These are phyloP conservation scores for Ephydatia muelleri DNA, from an alignment of 37 sponge, comb jelly and placozoan species.

Conservation along the genomic window DNA sequence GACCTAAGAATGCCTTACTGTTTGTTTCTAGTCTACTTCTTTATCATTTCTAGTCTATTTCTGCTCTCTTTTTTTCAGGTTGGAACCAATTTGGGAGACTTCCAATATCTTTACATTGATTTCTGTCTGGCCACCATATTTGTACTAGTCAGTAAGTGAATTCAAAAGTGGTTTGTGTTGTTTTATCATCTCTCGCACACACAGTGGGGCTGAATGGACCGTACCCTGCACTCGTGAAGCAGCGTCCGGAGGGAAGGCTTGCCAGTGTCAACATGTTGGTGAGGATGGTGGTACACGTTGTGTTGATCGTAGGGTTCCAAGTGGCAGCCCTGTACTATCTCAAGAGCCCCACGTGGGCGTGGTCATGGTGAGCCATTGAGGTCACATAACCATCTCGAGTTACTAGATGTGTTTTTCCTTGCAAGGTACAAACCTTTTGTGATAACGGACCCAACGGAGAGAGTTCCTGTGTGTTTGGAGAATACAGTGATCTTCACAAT, in stretches of 20 bases:
- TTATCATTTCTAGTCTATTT: too few species aligned
- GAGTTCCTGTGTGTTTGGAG: constrained; percentile 60
- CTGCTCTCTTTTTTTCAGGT: constrained; percentile 28
- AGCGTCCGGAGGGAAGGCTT: constrained; percentile 73
- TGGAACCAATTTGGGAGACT: constrained; percentile 84
- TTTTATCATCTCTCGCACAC: too few species aligned
- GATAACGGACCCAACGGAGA: constrained; percentile 17
- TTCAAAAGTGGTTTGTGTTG: too few species aligned
- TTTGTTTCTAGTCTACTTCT: too few species aligned
- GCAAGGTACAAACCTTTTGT: neutral
- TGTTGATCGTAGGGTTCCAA: constrained; percentile 53
- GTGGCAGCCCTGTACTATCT: constrained; percentile 58
- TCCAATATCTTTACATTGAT: constrained; percentile 88
- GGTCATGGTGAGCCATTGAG: constrained; percentile 11
- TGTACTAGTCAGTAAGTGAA: constrained; percentile 84
- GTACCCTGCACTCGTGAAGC: constrained; percentile 44
- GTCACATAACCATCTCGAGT: neutral
- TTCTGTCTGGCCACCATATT: constrained; percentile 65
- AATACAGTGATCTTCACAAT: constrained; percentile 73
- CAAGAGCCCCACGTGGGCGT: constrained; percentile 48
- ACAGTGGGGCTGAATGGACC: constrained; percentile 83
- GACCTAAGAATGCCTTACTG: too few species aligned
- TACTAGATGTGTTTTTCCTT: too few species aligned
- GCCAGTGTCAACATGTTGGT: constrained; percentile 59
- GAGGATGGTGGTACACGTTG: constrained; percentile 53